These are phyloP conservation scores for Myotis yumanensis DNA, from an alignment of 2,113 vertebrate genomes.

Conservation along the genomic window DNA sequence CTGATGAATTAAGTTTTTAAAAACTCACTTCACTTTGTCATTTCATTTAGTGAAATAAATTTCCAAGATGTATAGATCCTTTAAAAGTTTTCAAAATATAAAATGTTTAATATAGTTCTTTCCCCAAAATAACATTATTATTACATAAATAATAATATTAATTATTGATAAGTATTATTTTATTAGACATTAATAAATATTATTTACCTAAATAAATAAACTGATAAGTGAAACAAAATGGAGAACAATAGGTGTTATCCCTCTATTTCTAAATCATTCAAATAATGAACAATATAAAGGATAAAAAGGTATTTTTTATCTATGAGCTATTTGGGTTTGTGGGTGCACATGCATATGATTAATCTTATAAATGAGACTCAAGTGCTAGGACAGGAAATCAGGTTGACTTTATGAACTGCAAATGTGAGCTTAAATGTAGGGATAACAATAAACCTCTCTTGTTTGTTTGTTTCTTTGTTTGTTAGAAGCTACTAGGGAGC, in stretches of 20 bases:
- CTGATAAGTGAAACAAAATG: not conserved
- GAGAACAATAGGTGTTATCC: not conserved
- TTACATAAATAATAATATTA: not conserved
- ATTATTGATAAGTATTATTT: too few species aligned
- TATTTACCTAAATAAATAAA: not conserved
- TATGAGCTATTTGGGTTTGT: not conserved
- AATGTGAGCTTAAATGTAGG: not conserved
- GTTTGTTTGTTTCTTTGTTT: not conserved
- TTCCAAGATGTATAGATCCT: not conserved
- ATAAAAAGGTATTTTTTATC: not conserved
- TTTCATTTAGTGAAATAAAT: conserved; percentile 2
- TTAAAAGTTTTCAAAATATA: not conserved
- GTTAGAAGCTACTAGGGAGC: not conserved
- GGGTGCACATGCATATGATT: not conserved
- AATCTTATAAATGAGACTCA: not conserved
- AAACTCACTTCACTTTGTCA: not conserved
- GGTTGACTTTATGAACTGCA: not conserved
- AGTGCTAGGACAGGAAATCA: not conserved
- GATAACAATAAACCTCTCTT: not conserved
- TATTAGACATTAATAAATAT: not conserved
- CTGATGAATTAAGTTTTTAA: not conserved
- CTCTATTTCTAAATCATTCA: not conserved
- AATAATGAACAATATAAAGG: not conserved
- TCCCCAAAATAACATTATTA: not conserved
- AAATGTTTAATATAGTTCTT: not conserved